phyloP scores from a whole-genome alignment of 37 sponge, comb jelly and placozoan species.

The Tethya wilhelma region DNA sequence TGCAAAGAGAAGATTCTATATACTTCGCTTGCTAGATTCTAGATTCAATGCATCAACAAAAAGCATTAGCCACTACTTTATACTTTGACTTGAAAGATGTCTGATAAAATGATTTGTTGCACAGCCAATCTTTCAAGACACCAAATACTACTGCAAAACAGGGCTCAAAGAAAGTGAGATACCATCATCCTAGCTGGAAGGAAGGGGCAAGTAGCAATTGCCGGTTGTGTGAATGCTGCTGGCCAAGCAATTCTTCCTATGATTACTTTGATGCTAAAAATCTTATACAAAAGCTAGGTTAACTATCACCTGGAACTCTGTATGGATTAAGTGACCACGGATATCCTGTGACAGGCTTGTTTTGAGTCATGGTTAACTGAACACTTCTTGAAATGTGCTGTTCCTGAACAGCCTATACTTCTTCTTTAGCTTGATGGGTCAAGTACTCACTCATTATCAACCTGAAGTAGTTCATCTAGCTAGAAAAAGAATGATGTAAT shows the following conservation, averaged over 20 bases:
- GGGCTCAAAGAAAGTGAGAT: conserved; percentile 11
- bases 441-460: no score
- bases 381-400: no score
- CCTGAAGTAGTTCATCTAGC: no score
- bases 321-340: no score
- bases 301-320: no score
- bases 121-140: conserved; percentile 47
- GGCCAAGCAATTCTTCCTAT: conserved; percentile 20
- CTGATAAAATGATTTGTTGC: conserved; percentile 29
- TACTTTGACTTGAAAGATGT: conserved; percentile 14
- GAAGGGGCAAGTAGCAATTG: conserved; percentile 56
- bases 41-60: conserved; percentile 37
- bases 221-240: conserved; percentile 39
- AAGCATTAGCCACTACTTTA: conserved; percentile 28
- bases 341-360: no score
- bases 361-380: no score
- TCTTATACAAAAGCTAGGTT: neutral
- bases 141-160: conserved; percentile 51
- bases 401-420: no score
- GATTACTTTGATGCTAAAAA: conserved; percentile 47
- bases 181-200: conserved; percentile 13
- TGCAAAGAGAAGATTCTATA: no score
- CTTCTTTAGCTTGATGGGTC: no score
- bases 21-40: conserved; percentile 21
- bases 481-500: no score